Evolutionary conservation across 1,140 invertebrate species (phyloP), one percentile per base, ranked within the genome.

Genomic region (Meloidogyne chitwoodi): DNA sequence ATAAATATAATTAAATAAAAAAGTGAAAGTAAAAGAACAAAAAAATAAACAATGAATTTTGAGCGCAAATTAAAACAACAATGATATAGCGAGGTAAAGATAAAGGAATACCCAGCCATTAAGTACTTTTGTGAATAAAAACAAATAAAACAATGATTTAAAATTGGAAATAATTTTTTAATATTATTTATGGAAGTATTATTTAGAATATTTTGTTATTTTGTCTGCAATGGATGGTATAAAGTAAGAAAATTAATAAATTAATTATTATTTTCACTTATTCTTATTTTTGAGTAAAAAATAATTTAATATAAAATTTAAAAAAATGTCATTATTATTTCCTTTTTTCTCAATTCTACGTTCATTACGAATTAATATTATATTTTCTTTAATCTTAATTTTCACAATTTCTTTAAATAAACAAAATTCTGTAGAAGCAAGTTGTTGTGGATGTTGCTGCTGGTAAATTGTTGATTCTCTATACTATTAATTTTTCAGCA

Each of bases 371-470:
- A n/a, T n/a, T 64, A 73, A 27, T 64, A 38, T 61, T 63, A 38
- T 64, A 64, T 56, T 56, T 4, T n/a, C 6, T 48, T 19, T 48
- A 48, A 48, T 48, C 6, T 56, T 56, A 56, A 24, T 73, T 56
- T 27, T 4, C 27, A 63, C 22, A n/a, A 26, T 73, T 64, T 22
- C n/a, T n/a, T 56, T 38, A 29, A 29, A 70, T n/a, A 70, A 73
- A 16, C 27, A 31, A 31, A 61, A 63, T 73, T 56, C 14, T 34
- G 71, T 61, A n/a, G 71, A 64, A 41, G 71, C 71, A 31, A 63
- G 56, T 61, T 73, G 71, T 31, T 73, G 71, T 22, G 61, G 71
- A 16, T 73, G 71, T 73, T 73, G 71, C 29, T 73, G 34, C 24
- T n/a, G 29, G 27, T 61, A 62, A 27, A 26, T 31, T 22, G n/a